Evolutionary conservation across 2,797 vertebrate species (phyloP).

Genomic region (Aplochiton taeniatus): DNA sequence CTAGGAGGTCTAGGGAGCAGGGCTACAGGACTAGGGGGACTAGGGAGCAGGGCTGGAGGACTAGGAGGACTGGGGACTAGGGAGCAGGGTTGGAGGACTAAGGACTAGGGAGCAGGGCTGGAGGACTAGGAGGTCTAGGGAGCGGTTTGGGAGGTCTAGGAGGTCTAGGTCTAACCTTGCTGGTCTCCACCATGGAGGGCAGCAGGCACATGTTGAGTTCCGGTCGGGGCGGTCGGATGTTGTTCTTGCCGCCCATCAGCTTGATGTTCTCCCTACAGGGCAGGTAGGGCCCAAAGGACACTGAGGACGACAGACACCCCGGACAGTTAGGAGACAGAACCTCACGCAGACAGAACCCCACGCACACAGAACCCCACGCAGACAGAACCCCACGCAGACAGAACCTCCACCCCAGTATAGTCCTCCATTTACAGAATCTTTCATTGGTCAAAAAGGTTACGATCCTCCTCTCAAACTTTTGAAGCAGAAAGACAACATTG

Average conservation of each 20-base stretch:
- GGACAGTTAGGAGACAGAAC: neutral
- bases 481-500: too few species aligned
- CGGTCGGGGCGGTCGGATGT: constrained; percentile 93
- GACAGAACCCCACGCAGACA: constrained; percentile 61
- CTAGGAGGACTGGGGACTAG: too few species aligned
- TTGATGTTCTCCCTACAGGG: constrained; percentile 99
- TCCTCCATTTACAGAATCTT: constrained; percentile 43
- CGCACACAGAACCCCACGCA: constrained; percentile 9
- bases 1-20: too few species aligned
- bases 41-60: too few species aligned
- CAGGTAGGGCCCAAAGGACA: constrained; percentile 98
- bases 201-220: constrained; percentile 99
- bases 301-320: constrained; percentile 63
- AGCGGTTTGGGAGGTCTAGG: too few species aligned
- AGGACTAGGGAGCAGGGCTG: too few species aligned
- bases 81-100: too few species aligned
- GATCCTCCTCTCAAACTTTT: constrained; percentile 37
- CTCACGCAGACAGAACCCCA: constrained; percentile 52
- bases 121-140: too few species aligned
- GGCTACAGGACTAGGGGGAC: too few species aligned
- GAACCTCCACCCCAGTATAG: too few species aligned
- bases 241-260: constrained; percentile 98
- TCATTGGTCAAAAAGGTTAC: too few species aligned
- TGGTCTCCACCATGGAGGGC: constrained; percentile 98
- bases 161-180: constrained; percentile 82